A percentile compares a stretch with the other conserved stretches of the same genome.
Conservation (phyloP, 2,797 vertebrate species). For the Pristis pectinata region DNA sequence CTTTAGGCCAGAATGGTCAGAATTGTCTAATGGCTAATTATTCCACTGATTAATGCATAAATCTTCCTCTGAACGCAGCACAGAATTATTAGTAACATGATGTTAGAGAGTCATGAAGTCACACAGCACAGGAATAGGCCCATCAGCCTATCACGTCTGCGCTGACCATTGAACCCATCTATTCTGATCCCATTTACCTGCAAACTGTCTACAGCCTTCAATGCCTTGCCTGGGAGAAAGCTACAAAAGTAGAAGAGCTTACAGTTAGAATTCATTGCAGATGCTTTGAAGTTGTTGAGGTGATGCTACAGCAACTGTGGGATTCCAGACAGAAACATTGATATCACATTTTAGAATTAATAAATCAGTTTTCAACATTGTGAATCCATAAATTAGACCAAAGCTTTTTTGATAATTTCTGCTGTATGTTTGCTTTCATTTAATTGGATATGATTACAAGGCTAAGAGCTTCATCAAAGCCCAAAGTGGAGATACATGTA, state of each 20-base stretch:
- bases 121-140: too few species aligned
- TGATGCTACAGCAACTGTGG: background rate
- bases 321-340: background rate
- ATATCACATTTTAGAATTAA: background rate
- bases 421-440: background rate
- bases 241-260: background rate
- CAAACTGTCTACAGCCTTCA: too few species aligned
- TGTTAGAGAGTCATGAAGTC: too few species aligned
- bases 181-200: too few species aligned
- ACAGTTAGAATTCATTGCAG: background rate
- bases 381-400: background rate
- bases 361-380: background rate
- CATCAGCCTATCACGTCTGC: too few species aligned
- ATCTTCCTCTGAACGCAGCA: background rate
- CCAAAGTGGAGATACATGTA: background rate
- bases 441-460: background rate
- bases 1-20: background rate
- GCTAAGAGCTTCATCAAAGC: background rate
- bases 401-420: background rate
- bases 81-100: background rate
- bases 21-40: background rate
- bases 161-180: too few species aligned
- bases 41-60: background rate
- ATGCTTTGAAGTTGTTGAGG: background rate
- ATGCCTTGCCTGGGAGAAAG: background rate